Evolutionary conservation across 2,797 vertebrate species (phyloP), one percentile per base, ranked within the genome.

Genomic region (Chanos chanos): DNA sequence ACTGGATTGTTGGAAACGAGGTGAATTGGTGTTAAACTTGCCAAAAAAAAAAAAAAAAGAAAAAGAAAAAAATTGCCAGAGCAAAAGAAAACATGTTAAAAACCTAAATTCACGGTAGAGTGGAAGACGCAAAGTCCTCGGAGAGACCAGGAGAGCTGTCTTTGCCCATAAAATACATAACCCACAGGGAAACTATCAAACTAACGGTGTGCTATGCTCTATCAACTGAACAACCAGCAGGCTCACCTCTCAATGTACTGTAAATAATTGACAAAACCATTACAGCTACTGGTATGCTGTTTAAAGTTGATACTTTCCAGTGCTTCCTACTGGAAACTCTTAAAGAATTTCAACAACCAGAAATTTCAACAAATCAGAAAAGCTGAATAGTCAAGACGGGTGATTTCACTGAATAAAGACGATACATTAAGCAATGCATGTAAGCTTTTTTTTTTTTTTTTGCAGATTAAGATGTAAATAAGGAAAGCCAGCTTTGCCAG

Each of bases 321-420:
- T 27, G 12, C 16, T 25, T 7, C 41, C 45, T 5, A 4, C 19
- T 24, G 2, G 57, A 27, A 5, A 0, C 15, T 2, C 56, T 7
- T n/a, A 64, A 48, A 30, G 47, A 40, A 64, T 64, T 70, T 43
- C 44, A 50, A 44, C 45, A 66, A 25, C 60, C 36, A 53, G n/a
- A n/a, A n/a, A n/a, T n/a, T n/a, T n/a, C n/a, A 63, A 47, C 45
- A 55, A 41, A 25, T 56, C 58, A 57, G 18, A 37, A 53, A 60
- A 18, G 69, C 58, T 69, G 37, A 54, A 50, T 56, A 36, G 50
- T 63, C 60, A 50, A 53, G 31, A 49, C 66, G 63, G 60, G 60
- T 63, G 53, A 16, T 69, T 63, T 57, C 54, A 47, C 33, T 68
- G 64, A 68, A 55, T 67, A 72, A 60, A 43, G 39, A 50, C 58